phyloP scores from a whole-genome alignment of 2,113 vertebrate genomes.

The Entelurus aequoreus region DNA sequence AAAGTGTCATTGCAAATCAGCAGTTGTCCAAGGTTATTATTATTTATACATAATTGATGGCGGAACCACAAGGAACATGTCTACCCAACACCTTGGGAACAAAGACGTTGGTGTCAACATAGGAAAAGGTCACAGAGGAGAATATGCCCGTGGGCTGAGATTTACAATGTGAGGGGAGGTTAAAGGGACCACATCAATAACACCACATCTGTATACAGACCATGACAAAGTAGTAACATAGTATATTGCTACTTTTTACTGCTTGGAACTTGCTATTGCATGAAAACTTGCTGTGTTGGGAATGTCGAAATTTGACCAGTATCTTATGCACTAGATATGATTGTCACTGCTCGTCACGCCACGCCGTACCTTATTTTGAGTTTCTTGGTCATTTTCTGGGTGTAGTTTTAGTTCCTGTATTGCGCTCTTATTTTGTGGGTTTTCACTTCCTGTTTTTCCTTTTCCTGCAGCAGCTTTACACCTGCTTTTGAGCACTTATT shows the following conservation, averaged over 20 bases:
- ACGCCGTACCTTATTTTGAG: no score
- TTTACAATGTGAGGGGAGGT: constrained; percentile 41
- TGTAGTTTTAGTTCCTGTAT: no score
- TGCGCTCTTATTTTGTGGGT: no score
- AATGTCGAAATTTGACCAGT: not conserved
- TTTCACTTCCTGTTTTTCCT: no score
- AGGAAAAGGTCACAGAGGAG: constrained; percentile 66
- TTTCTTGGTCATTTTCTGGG: no score
- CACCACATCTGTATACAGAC: constrained; percentile 32
- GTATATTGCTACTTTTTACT: not conserved
- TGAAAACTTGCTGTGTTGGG: not conserved
- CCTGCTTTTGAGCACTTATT: no score
- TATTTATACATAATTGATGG: constrained; percentile 83
- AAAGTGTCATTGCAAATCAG: constrained; percentile 83
- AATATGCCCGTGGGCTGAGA: constrained; percentile 49
- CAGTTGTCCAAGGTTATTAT: constrained; percentile 78
- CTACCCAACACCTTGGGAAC: constrained; percentile 56
- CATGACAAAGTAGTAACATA: constrained; percentile 26
- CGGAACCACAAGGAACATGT: constrained; percentile 68
- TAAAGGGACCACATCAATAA: constrained; percentile 17
- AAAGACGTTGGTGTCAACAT: constrained; percentile 64
- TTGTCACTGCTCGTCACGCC: no score
- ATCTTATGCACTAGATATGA: no score
- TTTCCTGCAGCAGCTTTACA: no score
- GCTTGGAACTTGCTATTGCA: not conserved